Evolutionary conservation across 2,113 vertebrate species (phyloP).

Genomic region (Toxostoma redivivum): DNA sequence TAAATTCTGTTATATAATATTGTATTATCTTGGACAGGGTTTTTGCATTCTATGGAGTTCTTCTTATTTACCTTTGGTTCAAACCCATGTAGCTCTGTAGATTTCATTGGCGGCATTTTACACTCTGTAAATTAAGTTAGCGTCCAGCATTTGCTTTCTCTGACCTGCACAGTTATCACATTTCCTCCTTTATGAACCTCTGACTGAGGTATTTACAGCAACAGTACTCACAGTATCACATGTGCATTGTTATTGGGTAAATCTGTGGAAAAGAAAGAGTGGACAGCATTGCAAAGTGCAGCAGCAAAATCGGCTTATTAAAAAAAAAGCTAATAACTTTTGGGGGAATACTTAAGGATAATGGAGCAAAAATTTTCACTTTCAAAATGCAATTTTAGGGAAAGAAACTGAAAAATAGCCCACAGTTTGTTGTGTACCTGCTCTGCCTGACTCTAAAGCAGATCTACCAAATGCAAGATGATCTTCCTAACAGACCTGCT

Average conservation of each 20-base stretch:
- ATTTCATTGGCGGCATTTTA: background rate
- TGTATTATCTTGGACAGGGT: background rate
- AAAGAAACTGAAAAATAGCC: background rate
- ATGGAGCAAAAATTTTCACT: background rate
- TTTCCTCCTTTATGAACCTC: background rate
- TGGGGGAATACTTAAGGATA: background rate
- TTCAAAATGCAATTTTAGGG: background rate
- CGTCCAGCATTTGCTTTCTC: background rate
- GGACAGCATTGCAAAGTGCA: background rate
- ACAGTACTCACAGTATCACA: background rate
- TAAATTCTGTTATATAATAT: background rate
- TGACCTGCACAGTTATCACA: background rate
- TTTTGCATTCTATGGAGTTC: background rate
- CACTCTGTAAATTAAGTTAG: background rate
- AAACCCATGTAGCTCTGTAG: background rate
- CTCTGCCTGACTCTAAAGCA: background rate
- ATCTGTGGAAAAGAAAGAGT: background rate
- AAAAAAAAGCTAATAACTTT: background rate
- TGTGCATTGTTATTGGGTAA: background rate
- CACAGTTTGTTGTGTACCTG: fast-evolving
- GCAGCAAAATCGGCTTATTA: background rate
- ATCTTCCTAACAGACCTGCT: background rate
- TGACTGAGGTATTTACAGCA: background rate
- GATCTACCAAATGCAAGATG: background rate
- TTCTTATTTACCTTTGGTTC: background rate